A percentile compares a stretch with the other conserved stretches of the same genome.
These are phyloP conservation scores for Orycteropus afer DNA, from an alignment of 2,113 vertebrate genomes.

Conservation along the genomic window DNA sequence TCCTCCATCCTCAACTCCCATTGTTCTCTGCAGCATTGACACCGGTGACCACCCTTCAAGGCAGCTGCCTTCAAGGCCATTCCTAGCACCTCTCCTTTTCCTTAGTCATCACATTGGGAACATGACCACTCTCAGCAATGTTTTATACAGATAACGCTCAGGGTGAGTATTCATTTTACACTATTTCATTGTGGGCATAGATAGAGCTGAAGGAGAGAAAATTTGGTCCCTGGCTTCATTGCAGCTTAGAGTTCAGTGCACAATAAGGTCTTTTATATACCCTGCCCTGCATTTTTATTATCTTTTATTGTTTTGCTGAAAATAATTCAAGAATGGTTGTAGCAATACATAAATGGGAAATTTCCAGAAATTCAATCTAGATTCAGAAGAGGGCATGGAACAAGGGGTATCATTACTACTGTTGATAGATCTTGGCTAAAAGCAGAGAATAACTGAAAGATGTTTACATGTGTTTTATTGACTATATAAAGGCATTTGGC, in stretches of 20 bases:
- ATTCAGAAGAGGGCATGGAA: no score
- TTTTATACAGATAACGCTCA: neutral
- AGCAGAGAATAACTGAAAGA: no score
- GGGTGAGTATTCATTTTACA: neutral
- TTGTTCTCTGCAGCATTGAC: neutral
- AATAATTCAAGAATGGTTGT: no score
- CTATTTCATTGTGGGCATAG: fast-evolving
- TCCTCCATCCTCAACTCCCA: neutral
- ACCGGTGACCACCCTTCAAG: neutral
- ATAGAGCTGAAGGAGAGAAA: fast-evolving
- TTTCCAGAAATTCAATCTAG: no score
- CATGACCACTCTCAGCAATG: fast-evolving
- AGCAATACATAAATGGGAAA: no score
- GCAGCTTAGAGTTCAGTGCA: neutral
- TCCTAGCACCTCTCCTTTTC: neutral
- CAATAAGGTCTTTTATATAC: fast-evolving
- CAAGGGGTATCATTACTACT: no score
- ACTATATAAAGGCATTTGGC: no score
- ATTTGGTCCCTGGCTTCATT: neutral
- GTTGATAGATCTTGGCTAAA: no score
- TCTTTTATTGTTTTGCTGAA: no score
- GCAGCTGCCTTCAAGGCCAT: neutral
- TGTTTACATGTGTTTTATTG: no score
- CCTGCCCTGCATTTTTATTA: no score
- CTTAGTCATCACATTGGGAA: neutral